Conservation (phyloP, 2,113 vertebrate species). For the Neogobius melanostomus region DNA sequence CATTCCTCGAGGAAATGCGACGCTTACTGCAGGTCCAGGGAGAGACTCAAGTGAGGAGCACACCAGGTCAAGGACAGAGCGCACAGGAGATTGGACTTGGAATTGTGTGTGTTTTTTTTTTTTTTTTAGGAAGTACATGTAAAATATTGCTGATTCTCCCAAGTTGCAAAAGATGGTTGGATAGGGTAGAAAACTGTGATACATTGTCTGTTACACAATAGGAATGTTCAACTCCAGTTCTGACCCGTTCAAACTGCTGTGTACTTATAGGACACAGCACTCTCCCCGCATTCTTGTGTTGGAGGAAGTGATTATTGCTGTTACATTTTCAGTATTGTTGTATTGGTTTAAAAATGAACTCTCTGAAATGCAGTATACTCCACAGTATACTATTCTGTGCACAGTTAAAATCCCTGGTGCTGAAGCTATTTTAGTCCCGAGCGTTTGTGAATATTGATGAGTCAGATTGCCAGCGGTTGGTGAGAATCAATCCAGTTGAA, state of each 20-base stretch:
- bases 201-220: too few species aligned
- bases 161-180: neutral
- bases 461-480: conserved; percentile 56
- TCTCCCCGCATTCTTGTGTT: too few species aligned
- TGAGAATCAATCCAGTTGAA: conserved; percentile 70
- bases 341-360: too few species aligned
- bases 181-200: too few species aligned
- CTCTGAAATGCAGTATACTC: too few species aligned
- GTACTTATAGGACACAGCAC: too few species aligned
- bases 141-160: neutral
- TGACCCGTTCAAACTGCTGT: too few species aligned
- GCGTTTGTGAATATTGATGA: conserved; percentile 69
- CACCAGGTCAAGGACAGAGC: conserved; percentile 8
- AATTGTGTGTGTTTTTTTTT: neutral
- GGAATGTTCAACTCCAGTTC: too few species aligned
- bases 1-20: conserved; percentile 3
- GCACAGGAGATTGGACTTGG: neutral
- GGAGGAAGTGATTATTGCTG: too few species aligned
- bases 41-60: neutral
- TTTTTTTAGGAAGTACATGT: neutral
- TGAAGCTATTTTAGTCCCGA: conserved; percentile 51
- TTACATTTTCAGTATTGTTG: too few species aligned
- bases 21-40: neutral
- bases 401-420: conserved; percentile 44
- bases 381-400: conserved; percentile 4